Evolutionary conservation across 23 tunicate genomes (phyloP).

Genomic region (Phallusia fumigata): DNA sequence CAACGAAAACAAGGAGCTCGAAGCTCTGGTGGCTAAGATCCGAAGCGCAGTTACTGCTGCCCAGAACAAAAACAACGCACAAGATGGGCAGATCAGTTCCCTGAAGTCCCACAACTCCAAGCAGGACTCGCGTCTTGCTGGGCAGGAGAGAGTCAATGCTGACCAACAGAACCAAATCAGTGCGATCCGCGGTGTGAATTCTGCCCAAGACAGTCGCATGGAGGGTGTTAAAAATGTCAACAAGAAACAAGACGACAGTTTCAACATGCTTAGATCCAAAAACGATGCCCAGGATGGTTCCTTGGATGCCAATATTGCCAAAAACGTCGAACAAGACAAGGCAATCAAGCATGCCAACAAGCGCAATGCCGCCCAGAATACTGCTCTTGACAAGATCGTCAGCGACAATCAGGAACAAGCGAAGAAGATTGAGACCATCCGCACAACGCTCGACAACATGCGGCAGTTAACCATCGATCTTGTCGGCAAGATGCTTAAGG

Average conservation of each 20-base stretch:
- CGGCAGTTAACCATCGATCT: background rate
- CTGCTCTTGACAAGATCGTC: background rate
- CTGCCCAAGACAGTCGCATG: background rate
- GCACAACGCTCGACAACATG: background rate
- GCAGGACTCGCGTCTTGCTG: constrained; percentile 7
- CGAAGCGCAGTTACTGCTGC: background rate
- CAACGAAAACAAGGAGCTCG: constrained; percentile 1
- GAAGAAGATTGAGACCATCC: background rate
- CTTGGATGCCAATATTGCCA: background rate
- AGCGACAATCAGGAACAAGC: background rate
- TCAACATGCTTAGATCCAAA: background rate
- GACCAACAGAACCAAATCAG: constrained; percentile 1
- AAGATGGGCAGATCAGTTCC: background rate
- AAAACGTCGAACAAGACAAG: background rate
- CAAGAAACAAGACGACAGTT: background rate
- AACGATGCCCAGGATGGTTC: background rate
- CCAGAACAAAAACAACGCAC: background rate
- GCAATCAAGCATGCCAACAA: background rate
- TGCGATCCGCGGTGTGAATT: background rate
- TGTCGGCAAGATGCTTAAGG: background rate
- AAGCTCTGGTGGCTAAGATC: background rate
- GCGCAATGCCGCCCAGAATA: constrained; percentile 1
- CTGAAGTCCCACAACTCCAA: background rate
- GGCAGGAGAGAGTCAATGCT: background rate
- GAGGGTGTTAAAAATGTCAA: background rate